Conservation (phyloP, 2,888 invertebrate genomes). For the Drosophila kanekoi region DNA sequence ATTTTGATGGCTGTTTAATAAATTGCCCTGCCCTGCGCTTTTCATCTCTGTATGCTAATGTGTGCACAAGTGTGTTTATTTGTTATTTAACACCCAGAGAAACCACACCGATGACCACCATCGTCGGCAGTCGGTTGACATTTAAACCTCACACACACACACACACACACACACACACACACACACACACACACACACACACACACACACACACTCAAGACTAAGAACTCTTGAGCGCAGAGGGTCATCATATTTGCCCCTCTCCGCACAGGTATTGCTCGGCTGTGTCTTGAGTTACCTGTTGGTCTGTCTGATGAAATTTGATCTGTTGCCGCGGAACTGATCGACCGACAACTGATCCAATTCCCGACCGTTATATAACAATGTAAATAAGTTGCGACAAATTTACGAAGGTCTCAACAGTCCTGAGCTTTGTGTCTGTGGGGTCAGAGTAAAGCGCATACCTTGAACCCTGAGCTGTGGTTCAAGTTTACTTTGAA, state of each 20-base stretch:
- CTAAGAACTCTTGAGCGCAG: constrained; percentile 7
- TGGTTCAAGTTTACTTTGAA: constrained; percentile 1
- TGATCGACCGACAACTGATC: constrained; percentile 40
- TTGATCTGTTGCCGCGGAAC: constrained; percentile 47
- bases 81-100: constrained; percentile 78
- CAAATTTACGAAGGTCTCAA: constrained; percentile 18
- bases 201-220: constrained; percentile 6
- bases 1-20: constrained; percentile 62
- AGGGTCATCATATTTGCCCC: constrained; percentile 37
- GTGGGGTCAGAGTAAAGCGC: constrained; percentile 25
- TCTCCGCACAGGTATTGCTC: constrained; percentile 5
- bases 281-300: constrained; percentile 52
- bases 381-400: constrained; percentile 15
- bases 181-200: no score
- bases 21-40: constrained; percentile 44
- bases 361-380: constrained; percentile 42
- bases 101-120: constrained; percentile 63
- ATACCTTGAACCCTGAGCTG: constrained; percentile 7
- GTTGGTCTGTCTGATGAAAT: constrained; percentile 37
- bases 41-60: constrained; percentile 64
- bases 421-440: constrained; percentile 9
- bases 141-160: constrained; percentile 40
- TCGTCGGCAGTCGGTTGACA: constrained; percentile 49
- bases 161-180: no score
- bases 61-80: constrained; percentile 80